Percentiles rank a stretch among this genome's conserved stretches.
phyloP scores from a whole-genome alignment of 2,113 vertebrate species.

The Microcebus ravelobensis region DNA sequence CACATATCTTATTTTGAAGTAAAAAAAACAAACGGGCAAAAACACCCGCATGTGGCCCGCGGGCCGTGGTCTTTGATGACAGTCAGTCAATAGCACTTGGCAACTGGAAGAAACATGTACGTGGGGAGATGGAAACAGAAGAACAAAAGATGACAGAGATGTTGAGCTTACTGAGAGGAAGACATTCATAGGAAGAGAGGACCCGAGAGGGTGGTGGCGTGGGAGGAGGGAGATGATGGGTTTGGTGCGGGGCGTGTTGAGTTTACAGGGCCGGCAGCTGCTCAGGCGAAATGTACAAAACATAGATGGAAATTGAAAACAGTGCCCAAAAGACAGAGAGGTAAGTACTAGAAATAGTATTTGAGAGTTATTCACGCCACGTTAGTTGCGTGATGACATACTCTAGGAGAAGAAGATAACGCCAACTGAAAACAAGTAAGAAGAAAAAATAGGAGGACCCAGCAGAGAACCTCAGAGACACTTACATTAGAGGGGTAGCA shows the following conservation, averaged over 20 bases:
- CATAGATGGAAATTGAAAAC: not conserved
- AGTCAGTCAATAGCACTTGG: not conserved
- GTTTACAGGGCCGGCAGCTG: not conserved
- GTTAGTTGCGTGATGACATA: not conserved
- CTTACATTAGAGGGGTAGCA: accelerated
- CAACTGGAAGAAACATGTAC: not conserved
- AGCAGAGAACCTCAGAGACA: not conserved
- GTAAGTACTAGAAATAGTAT: not conserved
- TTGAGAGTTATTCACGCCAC: not conserved
- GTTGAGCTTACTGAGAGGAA: not conserved
- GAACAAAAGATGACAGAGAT: not conserved
- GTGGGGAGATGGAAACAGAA: not conserved
- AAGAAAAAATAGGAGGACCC: not conserved
- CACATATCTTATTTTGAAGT: too few relatives aligned
- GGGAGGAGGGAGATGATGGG: too few relatives aligned
- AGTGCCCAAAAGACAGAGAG: not conserved
- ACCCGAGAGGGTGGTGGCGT: accelerated
- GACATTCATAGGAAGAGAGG: not conserved
- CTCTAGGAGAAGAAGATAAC: not conserved
- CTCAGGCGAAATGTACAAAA: not conserved
- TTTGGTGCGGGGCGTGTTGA: not conserved
- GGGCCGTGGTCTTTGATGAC: not conserved
- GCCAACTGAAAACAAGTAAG: too few relatives aligned
- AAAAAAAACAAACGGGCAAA: too few relatives aligned
- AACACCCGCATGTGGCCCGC: too few relatives aligned